These are phyloP conservation scores for Kradibia gibbosae DNA, from an alignment of 1,140 invertebrate species.

Conservation along the genomic window DNA sequence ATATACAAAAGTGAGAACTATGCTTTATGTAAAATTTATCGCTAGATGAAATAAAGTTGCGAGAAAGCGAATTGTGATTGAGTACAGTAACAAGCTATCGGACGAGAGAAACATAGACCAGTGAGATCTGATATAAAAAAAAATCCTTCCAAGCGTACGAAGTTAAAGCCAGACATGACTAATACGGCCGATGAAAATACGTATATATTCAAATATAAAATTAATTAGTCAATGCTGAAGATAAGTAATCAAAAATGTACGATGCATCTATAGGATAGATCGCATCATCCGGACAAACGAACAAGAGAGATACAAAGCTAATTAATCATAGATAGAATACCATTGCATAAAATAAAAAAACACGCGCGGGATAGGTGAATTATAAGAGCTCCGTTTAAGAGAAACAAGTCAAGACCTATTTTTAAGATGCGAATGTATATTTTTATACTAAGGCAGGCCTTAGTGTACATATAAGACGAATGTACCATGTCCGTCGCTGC, in stretches of 20 bases:
- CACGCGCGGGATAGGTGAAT: constrained; percentile 36
- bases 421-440: constrained; percentile 73
- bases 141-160: constrained; percentile 61
- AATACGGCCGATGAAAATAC: constrained; percentile 42
- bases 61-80: neutral
- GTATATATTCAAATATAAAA: constrained; percentile 41
- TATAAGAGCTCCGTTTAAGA: constrained; percentile 54
- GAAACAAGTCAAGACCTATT: constrained; percentile 69
- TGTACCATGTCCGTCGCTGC: constrained; percentile 21
- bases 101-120: neutral
- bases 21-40: constrained; percentile 11
- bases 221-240: constrained; percentile 26
- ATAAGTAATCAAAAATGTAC: constrained; percentile 39
- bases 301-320: constrained; percentile 26
- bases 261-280: neutral
- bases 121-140: constrained; percentile 49
- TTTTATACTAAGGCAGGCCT: constrained; percentile 73
- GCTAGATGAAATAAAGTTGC: neutral
- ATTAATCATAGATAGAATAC: constrained; percentile 26
- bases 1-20: constrained; percentile 39
- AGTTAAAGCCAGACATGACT: constrained; percentile 57
- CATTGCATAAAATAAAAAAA: constrained; percentile 32
- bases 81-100: constrained; percentile 40
- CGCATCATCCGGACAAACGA: constrained; percentile 1
- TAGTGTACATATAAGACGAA: constrained; percentile 56